Conservation (phyloP, 1,140 invertebrate genomes). For the Dinoponera quadriceps region DNA sequence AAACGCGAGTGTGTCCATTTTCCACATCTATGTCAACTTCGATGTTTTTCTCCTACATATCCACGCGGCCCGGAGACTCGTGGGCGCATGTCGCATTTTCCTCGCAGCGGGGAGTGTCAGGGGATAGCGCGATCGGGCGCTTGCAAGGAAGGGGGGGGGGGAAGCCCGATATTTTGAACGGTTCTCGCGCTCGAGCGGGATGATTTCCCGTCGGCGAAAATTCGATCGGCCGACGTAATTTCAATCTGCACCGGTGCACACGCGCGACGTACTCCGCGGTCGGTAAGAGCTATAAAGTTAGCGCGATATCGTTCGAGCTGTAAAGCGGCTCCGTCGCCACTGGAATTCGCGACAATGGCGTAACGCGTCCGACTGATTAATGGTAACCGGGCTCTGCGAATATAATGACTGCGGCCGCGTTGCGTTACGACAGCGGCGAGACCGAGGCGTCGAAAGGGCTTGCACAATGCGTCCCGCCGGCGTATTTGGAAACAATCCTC, state of each 20-base stretch:
- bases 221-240: background rate
- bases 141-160: too few relatives aligned
- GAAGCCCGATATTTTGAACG: too few relatives aligned
- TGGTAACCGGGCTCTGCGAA: slow-evolving; percentile 29
- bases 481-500: slow-evolving; percentile 32
- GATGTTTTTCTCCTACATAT: too few relatives aligned
- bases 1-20: too few relatives aligned
- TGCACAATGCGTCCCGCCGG: slow-evolving; percentile 11
- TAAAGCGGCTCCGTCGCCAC: background rate
- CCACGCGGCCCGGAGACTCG: too few relatives aligned
- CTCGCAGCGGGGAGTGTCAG: too few relatives aligned
- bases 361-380: slow-evolving; percentile 38
- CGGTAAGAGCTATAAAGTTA: background rate
- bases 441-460: slow-evolving; percentile 21
- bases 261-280: background rate
- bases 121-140: too few relatives aligned
- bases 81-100: too few relatives aligned
- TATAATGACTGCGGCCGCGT: slow-evolving; percentile 36
- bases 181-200: too few relatives aligned
- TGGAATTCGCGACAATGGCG: slow-evolving; percentile 28
- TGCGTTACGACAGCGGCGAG: slow-evolving; percentile 43
- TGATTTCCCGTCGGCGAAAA: too few relatives aligned
- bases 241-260: slow-evolving; percentile 13
- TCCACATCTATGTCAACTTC: too few relatives aligned
- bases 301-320: too few relatives aligned